Base-by-base conservation (phyloP, 2,797 vertebrate species). In the Coilia nasus region DNA sequence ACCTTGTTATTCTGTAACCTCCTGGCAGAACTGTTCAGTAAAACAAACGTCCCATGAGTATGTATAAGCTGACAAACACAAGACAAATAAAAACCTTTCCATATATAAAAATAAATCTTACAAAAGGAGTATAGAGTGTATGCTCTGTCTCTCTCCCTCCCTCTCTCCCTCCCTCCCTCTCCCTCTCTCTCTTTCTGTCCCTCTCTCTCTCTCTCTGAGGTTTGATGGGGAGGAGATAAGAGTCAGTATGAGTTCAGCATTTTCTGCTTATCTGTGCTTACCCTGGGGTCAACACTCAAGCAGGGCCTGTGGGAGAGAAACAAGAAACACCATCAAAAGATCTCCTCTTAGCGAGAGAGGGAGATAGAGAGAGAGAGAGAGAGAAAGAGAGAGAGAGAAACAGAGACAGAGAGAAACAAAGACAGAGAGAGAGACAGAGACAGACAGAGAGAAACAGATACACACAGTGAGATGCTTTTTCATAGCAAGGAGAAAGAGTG, bases 251-350 rank as follows among this genome's bases (percentile, higher is more conserved):
- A 25, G 3, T 25, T 64, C 62, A 64, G 62, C 62, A 28, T 28
- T 64, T 64, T 14, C n/a, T 23, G 23, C 62, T 64, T 64, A 64
- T 64, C 64, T 71, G 25, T 71, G 64, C 64, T 71, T 71, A 71
- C 64, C 31, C 64, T 71, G 28, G 28, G 64, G 28, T 14, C 12
- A 1, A 31, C 60, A 64, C 25, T 71, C 15, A 35, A 25, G 12
- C 64, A 17, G 28, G 64, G 0, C 25, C 64, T 31, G 64, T 71
- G 64, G 28, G 64, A 25, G 28, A 71, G 64, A 28, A 5, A 15
- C 28, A 3, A 71, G 64, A 71, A 31, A 31, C 64, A 17, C 28
- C 64, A 71, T 71, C 64, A 71, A 71, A 71, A 31, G 64, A 71
- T 71, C 64, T 64, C 62, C 64, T 71, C 64, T 71, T 41, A n/a